Percentiles rank a stretch among this genome's conserved stretches.
Conservation (phyloP, 2,888 invertebrate species). For the Neoaliturus tenellus region DNA sequence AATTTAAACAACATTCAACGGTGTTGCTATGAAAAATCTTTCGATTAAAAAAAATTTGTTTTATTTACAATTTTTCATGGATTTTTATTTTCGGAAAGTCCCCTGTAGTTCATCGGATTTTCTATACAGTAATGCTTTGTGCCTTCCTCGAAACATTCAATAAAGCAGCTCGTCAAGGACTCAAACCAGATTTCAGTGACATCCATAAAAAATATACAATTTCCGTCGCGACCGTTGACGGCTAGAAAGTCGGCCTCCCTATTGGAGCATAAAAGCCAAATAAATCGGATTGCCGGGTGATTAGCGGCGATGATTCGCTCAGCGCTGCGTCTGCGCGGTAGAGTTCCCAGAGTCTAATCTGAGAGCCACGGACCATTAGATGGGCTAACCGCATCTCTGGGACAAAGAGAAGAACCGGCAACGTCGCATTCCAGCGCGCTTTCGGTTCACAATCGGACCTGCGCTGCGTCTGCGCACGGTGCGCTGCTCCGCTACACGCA, state of each 20-base stretch:
- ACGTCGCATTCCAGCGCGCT: conserved; percentile 43
- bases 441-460: conserved; percentile 34
- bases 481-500: not conserved
- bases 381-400: conserved; percentile 38
- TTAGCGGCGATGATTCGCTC: conserved; percentile 6
- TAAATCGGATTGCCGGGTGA: conserved; percentile 14
- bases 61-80: no score
- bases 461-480: not conserved
- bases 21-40: no score
- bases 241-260: not conserved
- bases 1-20: no score
- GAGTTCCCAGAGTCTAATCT: conserved; percentile 29
- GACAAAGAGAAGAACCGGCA: conserved; percentile 48
- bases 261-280: not conserved
- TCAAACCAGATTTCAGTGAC: no score
- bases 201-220: no score
- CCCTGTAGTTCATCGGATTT: no score
- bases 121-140: no score
- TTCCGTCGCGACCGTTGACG: no score
- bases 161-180: no score
- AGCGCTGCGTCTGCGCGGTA: not conserved
- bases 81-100: no score
- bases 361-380: conserved; percentile 48
- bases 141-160: no score
- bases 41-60: no score